Evolutionary conservation across 2,888 invertebrate genomes (phyloP).

Genomic region (Meloe dianella): DNA sequence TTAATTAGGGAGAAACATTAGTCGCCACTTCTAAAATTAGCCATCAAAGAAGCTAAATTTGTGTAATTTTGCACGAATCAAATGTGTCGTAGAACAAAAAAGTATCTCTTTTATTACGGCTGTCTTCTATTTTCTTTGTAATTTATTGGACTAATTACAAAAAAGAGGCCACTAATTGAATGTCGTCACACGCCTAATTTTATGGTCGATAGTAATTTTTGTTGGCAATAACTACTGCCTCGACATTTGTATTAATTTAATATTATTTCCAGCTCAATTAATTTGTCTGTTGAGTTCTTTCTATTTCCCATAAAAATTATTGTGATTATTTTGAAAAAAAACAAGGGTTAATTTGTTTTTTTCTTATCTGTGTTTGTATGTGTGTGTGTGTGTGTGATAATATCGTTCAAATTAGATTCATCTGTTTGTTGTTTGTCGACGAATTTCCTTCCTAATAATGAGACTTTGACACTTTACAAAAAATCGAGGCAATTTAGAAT

Average conservation of each 20-base stretch:
- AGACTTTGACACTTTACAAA: conserved; percentile 29
- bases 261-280: conserved; percentile 25
- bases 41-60: no score
- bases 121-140: neutral
- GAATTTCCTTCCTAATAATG: conserved; percentile 27
- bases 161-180: conserved; percentile 15
- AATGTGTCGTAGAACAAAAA: no score
- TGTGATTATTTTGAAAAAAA: conserved; percentile 35
- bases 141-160: neutral
- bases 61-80: no score
- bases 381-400: conserved; percentile 14
- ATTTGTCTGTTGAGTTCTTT: conserved; percentile 28
- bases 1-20: neutral
- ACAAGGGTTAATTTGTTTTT: conserved; percentile 33
- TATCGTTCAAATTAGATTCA: neutral
- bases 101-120: no score
- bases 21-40: neutral
- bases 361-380: neutral
- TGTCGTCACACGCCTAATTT: conserved; percentile 25
- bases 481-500: conserved; percentile 35
- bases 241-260: conserved; percentile 25
- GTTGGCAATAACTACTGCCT: conserved; percentile 6
- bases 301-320: conserved; percentile 31
- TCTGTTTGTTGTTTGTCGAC: conserved; percentile 15
- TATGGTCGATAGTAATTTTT: neutral